phyloP scores from a whole-genome alignment of 2,113 vertebrate genomes.

The Hoplias malabaricus region DNA sequence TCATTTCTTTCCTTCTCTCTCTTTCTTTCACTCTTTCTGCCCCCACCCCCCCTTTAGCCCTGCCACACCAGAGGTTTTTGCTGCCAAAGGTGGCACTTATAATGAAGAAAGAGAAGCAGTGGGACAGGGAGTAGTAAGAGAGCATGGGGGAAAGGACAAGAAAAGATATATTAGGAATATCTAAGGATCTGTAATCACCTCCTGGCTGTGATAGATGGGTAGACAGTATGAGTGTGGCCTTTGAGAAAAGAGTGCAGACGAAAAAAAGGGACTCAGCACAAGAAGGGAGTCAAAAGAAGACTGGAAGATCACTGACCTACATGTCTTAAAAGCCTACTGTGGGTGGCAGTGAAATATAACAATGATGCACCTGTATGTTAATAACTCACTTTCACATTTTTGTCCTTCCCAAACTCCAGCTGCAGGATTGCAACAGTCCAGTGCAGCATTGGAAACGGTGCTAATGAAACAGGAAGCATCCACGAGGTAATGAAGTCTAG shows the following conservation, averaged over 20 bases:
- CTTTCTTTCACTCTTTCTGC: neutral
- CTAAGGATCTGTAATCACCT: conserved; percentile 18
- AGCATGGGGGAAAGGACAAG: neutral
- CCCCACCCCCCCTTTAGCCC: neutral
- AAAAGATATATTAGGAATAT: conserved; percentile 13
- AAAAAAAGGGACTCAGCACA: neutral
- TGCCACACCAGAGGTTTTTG: neutral
- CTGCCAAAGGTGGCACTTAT: conserved; percentile 22
- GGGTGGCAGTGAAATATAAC: neutral
- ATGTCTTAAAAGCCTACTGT: conserved; percentile 21
- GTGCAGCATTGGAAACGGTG: neutral
- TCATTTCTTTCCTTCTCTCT: conserved; percentile 40
- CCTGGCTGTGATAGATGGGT: neutral
- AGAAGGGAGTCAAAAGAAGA: neutral
- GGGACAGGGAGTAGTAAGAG: neutral
- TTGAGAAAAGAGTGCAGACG: conserved; percentile 5
- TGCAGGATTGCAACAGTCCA: neutral
- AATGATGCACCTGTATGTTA: neutral
- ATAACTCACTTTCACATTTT: conserved; percentile 12
- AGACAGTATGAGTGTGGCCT: conserved; percentile 6
- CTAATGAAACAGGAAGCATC: conserved; percentile 33
- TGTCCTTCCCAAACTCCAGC: neutral
- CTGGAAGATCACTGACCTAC: conserved; percentile 24
- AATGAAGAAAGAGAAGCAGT: conserved; percentile 21
- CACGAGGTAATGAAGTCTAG: conserved; percentile 39